Conservation (phyloP, 1,140 invertebrate species). For the Cecropterus lyciades region DNA sequence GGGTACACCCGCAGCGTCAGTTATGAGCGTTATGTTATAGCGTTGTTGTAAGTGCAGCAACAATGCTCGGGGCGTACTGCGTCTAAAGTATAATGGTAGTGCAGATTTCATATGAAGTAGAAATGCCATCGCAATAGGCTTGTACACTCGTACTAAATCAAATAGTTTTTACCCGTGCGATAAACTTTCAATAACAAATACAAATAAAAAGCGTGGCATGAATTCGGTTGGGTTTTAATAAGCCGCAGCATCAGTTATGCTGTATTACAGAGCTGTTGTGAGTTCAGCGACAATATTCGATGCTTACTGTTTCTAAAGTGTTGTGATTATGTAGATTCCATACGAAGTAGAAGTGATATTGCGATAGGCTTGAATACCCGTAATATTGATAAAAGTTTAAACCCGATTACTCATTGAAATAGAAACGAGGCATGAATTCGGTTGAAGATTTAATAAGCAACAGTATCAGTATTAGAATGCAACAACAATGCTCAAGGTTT, state of each 20-base stretch:
- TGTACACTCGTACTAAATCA: no score
- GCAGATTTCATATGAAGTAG: neutral
- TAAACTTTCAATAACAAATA: constrained; percentile 40
- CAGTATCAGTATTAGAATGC: no score
- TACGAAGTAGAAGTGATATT: constrained; percentile 3
- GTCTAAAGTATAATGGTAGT: constrained; percentile 14
- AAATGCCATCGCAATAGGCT: neutral
- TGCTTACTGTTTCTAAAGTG: constrained; percentile 3
- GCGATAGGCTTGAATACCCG: neutral
- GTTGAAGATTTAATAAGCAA: no score
- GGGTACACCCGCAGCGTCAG: constrained; percentile 49
- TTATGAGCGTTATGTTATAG: constrained; percentile 65
- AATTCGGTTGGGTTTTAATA: constrained; percentile 24
- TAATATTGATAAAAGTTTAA: no score
- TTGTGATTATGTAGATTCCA: neutral
- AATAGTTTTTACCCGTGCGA: constrained; percentile 16
- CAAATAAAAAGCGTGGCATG: constrained; percentile 52
- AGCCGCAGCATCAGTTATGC: constrained; percentile 51
- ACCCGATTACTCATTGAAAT: no score
- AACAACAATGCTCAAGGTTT: no score
- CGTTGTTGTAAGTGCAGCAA: constrained; percentile 49
- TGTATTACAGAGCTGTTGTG: constrained; percentile 57
- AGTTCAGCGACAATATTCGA: constrained; percentile 31
- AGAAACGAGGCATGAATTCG: no score
- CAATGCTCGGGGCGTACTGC: constrained; percentile 18